A percentile compares a stretch with the other conserved stretches of the same genome.
Evolutionary conservation across 2,113 vertebrate species (phyloP).

Genomic region (Xenopus borealis): DNA sequence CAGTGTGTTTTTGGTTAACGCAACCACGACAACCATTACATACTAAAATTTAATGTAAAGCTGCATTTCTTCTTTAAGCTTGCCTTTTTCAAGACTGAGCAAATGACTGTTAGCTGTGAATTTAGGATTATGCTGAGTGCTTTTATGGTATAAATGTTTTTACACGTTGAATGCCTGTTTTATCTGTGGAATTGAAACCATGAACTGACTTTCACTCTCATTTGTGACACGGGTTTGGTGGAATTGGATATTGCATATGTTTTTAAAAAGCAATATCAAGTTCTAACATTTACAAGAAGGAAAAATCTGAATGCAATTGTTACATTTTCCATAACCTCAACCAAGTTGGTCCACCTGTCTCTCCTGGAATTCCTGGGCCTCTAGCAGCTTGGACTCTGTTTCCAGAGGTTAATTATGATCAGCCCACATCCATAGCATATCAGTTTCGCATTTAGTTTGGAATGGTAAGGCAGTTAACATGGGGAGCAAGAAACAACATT

Average conservation of each 20-base stretch:
- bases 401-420: constrained; percentile 19
- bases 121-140: no score
- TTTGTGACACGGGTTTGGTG: constrained; percentile 33
- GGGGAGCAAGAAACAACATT: neutral
- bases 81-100: no score
- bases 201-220: constrained; percentile 33
- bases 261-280: constrained; percentile 32
- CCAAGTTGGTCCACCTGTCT: constrained; percentile 21
- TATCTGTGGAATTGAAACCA: constrained; percentile 36
- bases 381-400: constrained; percentile 20
- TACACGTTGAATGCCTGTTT: neutral
- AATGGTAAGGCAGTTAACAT: neutral
- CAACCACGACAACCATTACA: no score
- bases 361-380: constrained; percentile 16
- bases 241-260: constrained; percentile 28
- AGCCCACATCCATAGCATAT: constrained; percentile 27
- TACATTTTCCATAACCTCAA: constrained; percentile 25
- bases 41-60: no score
- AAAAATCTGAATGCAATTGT: constrained; percentile 26
- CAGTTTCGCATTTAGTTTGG: constrained; percentile 15
- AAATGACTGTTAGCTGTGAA: no score
- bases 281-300: constrained; percentile 26
- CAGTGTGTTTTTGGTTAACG: no score
- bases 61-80: no score
- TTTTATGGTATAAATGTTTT: no score